These are phyloP conservation scores for Lampris megalopsis DNA, from an alignment of 2,113 vertebrate genomes.

Conservation along the genomic window DNA sequence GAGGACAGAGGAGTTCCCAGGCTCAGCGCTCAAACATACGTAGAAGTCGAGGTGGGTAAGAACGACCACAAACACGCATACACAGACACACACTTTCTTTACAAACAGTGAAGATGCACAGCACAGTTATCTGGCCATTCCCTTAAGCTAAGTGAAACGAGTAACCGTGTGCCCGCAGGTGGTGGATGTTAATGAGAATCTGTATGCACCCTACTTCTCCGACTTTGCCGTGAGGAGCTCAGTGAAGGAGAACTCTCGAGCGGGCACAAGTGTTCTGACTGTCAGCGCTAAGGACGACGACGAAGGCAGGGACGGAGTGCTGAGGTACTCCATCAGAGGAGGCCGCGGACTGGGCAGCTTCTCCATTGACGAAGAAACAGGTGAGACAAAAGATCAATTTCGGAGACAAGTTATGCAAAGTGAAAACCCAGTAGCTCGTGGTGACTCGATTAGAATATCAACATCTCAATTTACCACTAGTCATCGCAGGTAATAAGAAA, in stretches of 20 bases:
- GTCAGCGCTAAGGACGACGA: constrained; percentile 91
- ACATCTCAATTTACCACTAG: constrained; percentile 4
- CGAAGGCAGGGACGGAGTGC: constrained; percentile 89
- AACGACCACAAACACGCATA: neutral
- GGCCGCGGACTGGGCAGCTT: constrained; percentile 94
- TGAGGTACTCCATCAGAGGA: constrained; percentile 93
- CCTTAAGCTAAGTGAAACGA: constrained; percentile 6
- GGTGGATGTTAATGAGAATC: constrained; percentile 95
- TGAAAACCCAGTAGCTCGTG: constrained; percentile 57
- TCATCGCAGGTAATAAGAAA: constrained; percentile 15
- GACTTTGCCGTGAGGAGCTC: constrained; percentile 90
- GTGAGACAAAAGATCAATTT: constrained; percentile 84
- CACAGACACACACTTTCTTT: neutral
- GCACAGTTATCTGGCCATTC: neutral
- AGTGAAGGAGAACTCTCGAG: constrained; percentile 93
- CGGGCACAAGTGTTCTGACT: constrained; percentile 92
- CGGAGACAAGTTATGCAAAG: constrained; percentile 62
- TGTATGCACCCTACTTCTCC: constrained; percentile 91
- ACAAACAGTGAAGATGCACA: neutral
- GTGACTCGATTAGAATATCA: constrained; percentile 45
- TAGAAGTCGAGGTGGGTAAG: constrained; percentile 88
- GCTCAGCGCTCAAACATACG: constrained; percentile 89
- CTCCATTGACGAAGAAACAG: constrained; percentile 96
- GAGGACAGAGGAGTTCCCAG: constrained; percentile 91
- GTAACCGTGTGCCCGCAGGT: constrained; percentile 74